These are phyloP conservation scores for Drosophila pachea DNA, from an alignment of 1,140 invertebrate genomes.

Conservation along the genomic window DNA sequence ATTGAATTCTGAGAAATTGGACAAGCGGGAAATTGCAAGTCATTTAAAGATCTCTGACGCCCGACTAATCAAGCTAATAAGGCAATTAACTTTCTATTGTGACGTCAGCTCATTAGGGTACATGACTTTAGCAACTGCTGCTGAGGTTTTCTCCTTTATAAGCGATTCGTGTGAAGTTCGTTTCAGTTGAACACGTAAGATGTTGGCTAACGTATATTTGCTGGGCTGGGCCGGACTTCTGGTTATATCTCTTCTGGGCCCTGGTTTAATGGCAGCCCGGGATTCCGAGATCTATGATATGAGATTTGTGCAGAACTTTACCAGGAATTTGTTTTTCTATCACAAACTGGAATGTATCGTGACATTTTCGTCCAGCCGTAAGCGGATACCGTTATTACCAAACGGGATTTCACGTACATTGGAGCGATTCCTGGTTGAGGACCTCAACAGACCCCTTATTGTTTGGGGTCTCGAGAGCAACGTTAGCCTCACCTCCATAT, in stretches of 20 bases:
- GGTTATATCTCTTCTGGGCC: no score
- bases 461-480: slow-evolving; percentile 34
- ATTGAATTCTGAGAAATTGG: no score
- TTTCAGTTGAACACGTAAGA: slow-evolving; percentile 11
- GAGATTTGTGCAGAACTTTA: slow-evolving; percentile 6
- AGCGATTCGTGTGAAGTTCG: not conserved
- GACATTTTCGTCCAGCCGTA: not conserved
- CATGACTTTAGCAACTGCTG: slow-evolving; percentile 5
- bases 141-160: not conserved
- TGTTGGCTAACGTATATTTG: slow-evolving; percentile 11
- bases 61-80: not conserved
- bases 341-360: slow-evolving; percentile 11
- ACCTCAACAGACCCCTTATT: slow-evolving; percentile 37
- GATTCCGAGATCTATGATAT: slow-evolving; percentile 1
- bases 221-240: not conserved
- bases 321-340: not conserved
- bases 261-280: no score
- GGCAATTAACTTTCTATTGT: not conserved
- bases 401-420: not conserved
- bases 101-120: not conserved
- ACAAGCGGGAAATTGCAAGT: no score
- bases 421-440: slow-evolving; percentile 37
- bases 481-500: not conserved
- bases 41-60: not conserved
- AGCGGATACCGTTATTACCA: not conserved